Evolutionary conservation across 37 sponge, comb jelly and placozoan species (phyloP).

Genomic region (Petrosia ficiformis): DNA sequence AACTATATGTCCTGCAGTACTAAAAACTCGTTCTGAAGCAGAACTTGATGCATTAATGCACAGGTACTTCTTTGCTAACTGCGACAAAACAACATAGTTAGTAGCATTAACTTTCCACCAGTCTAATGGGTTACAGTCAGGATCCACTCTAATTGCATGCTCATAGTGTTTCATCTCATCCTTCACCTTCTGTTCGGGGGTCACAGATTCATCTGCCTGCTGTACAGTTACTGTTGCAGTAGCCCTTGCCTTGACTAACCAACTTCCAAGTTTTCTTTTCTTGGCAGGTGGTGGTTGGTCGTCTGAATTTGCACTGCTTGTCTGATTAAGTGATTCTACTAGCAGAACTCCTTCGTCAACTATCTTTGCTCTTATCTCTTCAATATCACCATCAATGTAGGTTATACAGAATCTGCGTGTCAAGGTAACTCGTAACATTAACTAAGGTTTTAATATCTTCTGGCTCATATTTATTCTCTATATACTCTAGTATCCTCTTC

Average conservation of each 20-base stretch:
- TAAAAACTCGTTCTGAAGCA: conserved; percentile 16
- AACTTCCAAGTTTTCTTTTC: background rate
- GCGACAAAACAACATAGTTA: no score
- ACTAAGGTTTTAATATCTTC: background rate
- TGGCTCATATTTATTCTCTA: background rate
- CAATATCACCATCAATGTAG: background rate
- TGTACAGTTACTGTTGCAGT: background rate
- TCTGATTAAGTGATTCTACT: background rate
- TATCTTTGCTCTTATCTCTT: background rate
- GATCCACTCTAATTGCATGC: background rate
- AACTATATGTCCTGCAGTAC: conserved; percentile 12
- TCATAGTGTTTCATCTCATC: conserved; percentile 6
- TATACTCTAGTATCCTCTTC: no score
- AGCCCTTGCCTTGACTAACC: background rate
- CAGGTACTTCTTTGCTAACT: conserved; percentile 21
- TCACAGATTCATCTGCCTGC: background rate
- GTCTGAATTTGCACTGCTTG: background rate
- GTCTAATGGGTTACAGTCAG: conserved; percentile 8
- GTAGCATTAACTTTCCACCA: conserved; percentile 12
- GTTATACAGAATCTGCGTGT: background rate
- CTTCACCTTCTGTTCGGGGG: background rate
- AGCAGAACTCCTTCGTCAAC: background rate
- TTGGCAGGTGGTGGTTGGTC: background rate
- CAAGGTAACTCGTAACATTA: background rate
- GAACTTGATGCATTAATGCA: conserved; percentile 10